Conservation (phyloP, 2,113 vertebrate genomes). For the Empidonax alnorum region DNA sequence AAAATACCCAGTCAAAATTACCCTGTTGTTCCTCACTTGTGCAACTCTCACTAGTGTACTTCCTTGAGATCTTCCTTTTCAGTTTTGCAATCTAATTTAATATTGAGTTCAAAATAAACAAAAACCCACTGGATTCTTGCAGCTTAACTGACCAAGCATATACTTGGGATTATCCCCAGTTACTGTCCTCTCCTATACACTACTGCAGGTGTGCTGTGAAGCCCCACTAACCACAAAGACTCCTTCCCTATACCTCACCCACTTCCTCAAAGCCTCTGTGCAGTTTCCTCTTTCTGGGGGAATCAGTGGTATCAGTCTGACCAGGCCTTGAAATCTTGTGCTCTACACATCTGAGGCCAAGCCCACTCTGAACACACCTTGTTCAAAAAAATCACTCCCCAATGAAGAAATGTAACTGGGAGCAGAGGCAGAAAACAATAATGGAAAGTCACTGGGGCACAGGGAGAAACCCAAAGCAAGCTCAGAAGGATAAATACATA, state of each 20-base stretch:
- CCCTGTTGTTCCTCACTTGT: not conserved
- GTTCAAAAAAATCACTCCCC: not conserved
- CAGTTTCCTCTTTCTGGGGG: not conserved
- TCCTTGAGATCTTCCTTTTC: not conserved
- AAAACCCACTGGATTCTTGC: not conserved
- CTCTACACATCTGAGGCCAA: not conserved
- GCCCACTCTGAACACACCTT: not conserved
- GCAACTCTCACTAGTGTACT: not conserved
- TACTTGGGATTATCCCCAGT: not conserved
- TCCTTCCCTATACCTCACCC: not conserved
- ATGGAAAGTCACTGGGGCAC: not conserved
- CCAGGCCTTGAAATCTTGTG: not conserved
- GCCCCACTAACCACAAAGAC: not conserved
- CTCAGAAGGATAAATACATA: not conserved
- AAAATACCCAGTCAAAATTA: not conserved
- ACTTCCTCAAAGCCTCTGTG: slow-evolving; percentile 21
- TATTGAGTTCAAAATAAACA: not conserved
- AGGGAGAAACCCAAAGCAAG: not conserved
- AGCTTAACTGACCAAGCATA: not conserved
- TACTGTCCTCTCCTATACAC: not conserved
- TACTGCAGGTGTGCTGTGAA: not conserved
- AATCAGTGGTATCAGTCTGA: not conserved
- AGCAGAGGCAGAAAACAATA: not conserved
- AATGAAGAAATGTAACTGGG: not conserved
- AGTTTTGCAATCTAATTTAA: not conserved